Conservation (phyloP, 2,888 invertebrate species). For the Uropetala carovei region DNA sequence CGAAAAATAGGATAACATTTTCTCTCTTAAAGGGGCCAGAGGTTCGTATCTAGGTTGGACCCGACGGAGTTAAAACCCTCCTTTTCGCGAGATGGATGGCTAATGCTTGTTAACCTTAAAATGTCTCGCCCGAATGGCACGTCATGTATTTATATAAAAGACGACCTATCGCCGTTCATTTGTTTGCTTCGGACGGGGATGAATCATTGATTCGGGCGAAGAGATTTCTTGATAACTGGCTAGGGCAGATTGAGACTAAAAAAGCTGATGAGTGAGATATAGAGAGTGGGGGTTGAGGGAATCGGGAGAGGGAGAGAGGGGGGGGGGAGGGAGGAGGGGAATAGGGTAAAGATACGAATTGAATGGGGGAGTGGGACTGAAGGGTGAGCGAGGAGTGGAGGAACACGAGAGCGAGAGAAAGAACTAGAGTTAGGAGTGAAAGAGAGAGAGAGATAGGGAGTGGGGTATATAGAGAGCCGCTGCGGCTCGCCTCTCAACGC, state of each 20-base stretch:
- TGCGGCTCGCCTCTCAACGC: slow-evolving; percentile 56
- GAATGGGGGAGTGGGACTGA: neutral
- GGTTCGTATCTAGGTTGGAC: no score
- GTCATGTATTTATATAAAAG: neutral
- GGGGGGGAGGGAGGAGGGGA: neutral
- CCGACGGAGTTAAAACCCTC: neutral
- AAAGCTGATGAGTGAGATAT: neutral
- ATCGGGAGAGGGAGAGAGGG: neutral
- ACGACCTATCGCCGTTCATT: neutral
- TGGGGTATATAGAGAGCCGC: no score
- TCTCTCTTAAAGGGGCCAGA: no score
- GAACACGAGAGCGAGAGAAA: neutral
- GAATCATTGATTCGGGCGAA: neutral
- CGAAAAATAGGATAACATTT: no score
- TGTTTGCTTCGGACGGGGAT: neutral
- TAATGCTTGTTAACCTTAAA: neutral
- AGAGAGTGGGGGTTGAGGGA: neutral
- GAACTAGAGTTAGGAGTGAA: neutral
- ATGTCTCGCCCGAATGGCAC: neutral
- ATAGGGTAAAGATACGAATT: neutral
- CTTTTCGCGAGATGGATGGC: neutral
- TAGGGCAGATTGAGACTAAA: neutral
- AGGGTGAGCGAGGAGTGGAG: neutral
- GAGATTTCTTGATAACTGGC: neutral
- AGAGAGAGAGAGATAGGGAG: neutral